These are phyloP conservation scores for Varanus salvator DNA, from an alignment of 2,113 vertebrate species.

Conservation along the genomic window DNA sequence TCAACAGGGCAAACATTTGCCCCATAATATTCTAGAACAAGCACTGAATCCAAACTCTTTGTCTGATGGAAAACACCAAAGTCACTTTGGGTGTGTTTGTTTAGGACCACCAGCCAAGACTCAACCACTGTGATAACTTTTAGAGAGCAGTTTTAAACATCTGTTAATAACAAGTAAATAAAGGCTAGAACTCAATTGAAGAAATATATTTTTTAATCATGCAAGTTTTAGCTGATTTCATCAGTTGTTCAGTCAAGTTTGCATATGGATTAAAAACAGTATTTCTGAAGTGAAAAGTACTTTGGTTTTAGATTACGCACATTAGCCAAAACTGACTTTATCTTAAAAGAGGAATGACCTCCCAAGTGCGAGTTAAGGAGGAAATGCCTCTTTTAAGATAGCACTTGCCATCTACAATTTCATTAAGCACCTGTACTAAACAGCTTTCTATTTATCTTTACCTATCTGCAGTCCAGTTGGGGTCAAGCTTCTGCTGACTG, in stretches of 20 bases:
- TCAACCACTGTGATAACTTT: neutral
- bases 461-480: neutral
- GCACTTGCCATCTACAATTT: neutral
- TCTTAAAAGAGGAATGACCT: neutral
- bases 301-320: neutral
- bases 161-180: no score
- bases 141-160: no score
- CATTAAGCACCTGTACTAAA: neutral
- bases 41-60: neutral
- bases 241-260: neutral
- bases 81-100: neutral
- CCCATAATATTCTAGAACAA: neutral
- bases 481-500: neutral
- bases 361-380: neutral
- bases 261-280: neutral
- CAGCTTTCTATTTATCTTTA: no score
- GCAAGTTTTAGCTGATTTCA: neutral
- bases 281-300: neutral
- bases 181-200: neutral
- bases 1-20: slow-evolving; percentile 10
- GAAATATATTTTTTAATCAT: neutral
- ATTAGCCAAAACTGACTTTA: neutral
- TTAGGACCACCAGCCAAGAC: no score
- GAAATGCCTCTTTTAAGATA: neutral
- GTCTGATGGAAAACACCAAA: neutral